Conservation (phyloP, 2,113 vertebrate genomes). For the Notarius lentiginosus region DNA sequence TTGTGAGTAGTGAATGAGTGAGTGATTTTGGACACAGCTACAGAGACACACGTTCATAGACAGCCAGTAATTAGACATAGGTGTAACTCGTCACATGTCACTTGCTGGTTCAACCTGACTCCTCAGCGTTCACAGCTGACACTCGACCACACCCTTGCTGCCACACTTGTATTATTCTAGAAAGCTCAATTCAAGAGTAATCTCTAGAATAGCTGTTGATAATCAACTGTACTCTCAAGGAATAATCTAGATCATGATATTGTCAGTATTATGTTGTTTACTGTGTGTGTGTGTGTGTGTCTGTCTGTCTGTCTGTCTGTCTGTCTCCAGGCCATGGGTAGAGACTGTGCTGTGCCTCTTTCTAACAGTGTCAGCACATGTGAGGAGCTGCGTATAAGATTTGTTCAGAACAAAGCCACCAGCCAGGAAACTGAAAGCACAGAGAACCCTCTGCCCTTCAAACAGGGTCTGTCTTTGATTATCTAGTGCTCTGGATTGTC, state of each 20-base stretch:
- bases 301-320: constrained; percentile 25
- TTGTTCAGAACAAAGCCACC: constrained; percentile 56
- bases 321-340: constrained; percentile 61
- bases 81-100: no score
- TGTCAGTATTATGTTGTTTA: background rate
- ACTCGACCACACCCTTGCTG: no score
- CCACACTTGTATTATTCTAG: background rate
- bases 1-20: no score
- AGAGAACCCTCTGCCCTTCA: constrained; percentile 65
- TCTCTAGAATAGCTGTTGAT: background rate
- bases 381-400: constrained; percentile 73
- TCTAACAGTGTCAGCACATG: constrained; percentile 75
- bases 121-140: no score
- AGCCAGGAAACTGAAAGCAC: constrained; percentile 51
- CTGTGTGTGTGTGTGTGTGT: constrained; percentile 30
- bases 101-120: no score
- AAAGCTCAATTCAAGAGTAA: background rate
- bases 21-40: no score
- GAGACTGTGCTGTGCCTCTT: constrained; percentile 70
- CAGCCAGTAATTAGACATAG: no score
- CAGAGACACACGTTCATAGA: no score
- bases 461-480: constrained; percentile 63
- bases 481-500: background rate
- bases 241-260: background rate
- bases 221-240: background rate